A percentile compares a stretch with the other conserved stretches of the same genome.
These are phyloP conservation scores for Drosophila maculinotata DNA, from an alignment of 2,888 invertebrate genomes.

Conservation along the genomic window DNA sequence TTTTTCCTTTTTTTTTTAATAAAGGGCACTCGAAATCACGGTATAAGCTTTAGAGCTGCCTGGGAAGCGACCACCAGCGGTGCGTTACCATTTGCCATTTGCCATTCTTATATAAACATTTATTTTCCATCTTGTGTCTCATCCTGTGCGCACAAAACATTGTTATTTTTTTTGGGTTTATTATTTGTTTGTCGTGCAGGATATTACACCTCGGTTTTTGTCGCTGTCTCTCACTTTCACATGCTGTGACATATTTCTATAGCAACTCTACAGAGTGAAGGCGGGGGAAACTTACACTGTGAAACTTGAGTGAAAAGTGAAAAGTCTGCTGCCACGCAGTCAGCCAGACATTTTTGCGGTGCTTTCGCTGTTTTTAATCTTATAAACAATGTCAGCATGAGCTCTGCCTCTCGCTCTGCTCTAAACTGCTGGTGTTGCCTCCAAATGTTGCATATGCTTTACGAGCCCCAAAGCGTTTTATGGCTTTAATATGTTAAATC, in stretches of 20 bases:
- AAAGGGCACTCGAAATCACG: constrained; percentile 47
- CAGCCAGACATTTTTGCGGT: constrained; percentile 65
- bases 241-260: constrained; percentile 80
- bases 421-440: constrained; percentile 25
- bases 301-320: constrained; percentile 58
- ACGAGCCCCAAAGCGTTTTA: constrained; percentile 49
- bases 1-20: constrained; percentile 47
- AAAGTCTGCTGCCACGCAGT: constrained; percentile 44
- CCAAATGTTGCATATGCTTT: constrained; percentile 56
- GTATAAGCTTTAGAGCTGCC: constrained; percentile 49
- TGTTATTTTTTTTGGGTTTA: constrained; percentile 32
- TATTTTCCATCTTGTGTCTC: constrained; percentile 9
- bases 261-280: constrained; percentile 9
- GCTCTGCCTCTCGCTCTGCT: constrained; percentile 30
- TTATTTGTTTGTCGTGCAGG: constrained; percentile 61
- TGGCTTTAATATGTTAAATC: constrained; percentile 76
- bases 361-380: constrained; percentile 61
- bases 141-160: constrained; percentile 39
- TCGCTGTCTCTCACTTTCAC: constrained; percentile 78
- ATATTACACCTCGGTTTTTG: constrained; percentile 78
- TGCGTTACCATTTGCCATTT: constrained; percentile 39
- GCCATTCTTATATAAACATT: constrained; percentile 8
- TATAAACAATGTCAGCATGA: constrained; percentile 76
- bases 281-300: neutral
- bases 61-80: constrained; percentile 47